Base-by-base conservation (phyloP, 2,797 vertebrate genomes). In the Sphenopsis melanotis region DNA sequence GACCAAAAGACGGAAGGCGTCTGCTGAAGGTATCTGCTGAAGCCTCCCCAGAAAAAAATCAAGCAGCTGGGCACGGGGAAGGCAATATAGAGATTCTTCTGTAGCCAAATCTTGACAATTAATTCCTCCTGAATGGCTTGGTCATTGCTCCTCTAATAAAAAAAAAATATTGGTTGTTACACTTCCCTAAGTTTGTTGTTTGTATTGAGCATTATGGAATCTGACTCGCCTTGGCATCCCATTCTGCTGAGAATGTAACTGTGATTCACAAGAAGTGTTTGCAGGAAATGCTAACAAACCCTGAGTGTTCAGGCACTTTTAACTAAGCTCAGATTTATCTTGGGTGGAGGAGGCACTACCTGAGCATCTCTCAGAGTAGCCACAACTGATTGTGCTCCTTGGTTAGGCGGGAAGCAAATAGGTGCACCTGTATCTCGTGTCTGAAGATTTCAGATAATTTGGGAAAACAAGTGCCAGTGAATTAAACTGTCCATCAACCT, bases 91-190 rank as follows among this genome's bases (percentile, higher is more conserved):
- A 95, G 72, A 94, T 95, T 89, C 76, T 93, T 91, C 85, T 90
- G 83, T 93, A 94, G 89, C 70, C 80, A 95, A 95, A 94, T 96
- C 94, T 70, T 92, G 79, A 93, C 72, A 93, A 72, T 91, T 95
- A 95, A 97, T 97, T 96, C 47, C 65, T 94, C 80, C 80, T 93
- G 72, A 93, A 86, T 57, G 91, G 56, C 91, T 93, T 91, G 77
- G 77, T 29, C 83, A 65, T 61, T 75, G 76, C 30, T 15, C 27
- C 30, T 71, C 91, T 36, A 97, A 97, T 97, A 95, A 97, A 95
- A 93, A 93, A 49, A 36, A 69, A 72, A 59, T 14, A 15, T 94
- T 74, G 34, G 93, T 96, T 96, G 92, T 96, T 96, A 95, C 89
- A 88, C 52, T 85, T 88, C 77, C 77, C 79, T 37, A 49, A 42